Conservation (phyloP, 2,113 vertebrate genomes). For the Pluvialis apricaria region DNA sequence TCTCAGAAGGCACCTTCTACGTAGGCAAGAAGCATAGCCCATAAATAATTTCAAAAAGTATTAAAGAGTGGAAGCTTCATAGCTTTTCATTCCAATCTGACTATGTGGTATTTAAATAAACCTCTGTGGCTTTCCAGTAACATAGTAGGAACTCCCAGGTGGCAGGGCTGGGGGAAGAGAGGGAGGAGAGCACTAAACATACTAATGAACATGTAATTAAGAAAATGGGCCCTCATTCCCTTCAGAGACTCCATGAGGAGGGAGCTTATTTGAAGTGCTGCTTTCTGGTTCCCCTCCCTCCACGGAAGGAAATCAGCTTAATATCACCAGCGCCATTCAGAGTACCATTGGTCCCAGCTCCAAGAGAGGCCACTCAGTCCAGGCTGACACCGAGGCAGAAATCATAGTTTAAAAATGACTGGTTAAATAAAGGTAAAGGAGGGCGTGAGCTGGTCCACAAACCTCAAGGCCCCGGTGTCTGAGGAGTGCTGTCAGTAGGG, state of each 20-base stretch:
- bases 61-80: conserved; percentile 54
- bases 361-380: not conserved
- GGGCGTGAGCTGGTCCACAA: not conserved
- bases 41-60: conserved; percentile 69
- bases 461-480: not conserved
- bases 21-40: conserved; percentile 27
- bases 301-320: conserved; percentile 20
- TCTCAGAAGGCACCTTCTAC: conserved; percentile 51
- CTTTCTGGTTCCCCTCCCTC: conserved; percentile 29
- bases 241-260: conserved; percentile 42
- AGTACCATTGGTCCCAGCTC: not conserved
- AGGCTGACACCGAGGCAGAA: not conserved
- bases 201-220: conserved; percentile 69
- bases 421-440: not conserved
- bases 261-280: conserved; percentile 40
- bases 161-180: conserved; percentile 42
- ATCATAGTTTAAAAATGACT: not conserved
- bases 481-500: not conserved
- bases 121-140: conserved; percentile 57
- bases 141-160: conserved; percentile 60
- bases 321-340: conserved; percentile 15
- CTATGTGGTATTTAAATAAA: conserved; percentile 60
- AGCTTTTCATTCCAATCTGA: conserved; percentile 53
- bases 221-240: conserved; percentile 61
- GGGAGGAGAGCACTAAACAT: conserved; percentile 65